Percentiles rank a stretch among this genome's conserved stretches.
Evolutionary conservation across 2,797 vertebrate genomes (phyloP).

Genomic region (Strix occidentalis): DNA sequence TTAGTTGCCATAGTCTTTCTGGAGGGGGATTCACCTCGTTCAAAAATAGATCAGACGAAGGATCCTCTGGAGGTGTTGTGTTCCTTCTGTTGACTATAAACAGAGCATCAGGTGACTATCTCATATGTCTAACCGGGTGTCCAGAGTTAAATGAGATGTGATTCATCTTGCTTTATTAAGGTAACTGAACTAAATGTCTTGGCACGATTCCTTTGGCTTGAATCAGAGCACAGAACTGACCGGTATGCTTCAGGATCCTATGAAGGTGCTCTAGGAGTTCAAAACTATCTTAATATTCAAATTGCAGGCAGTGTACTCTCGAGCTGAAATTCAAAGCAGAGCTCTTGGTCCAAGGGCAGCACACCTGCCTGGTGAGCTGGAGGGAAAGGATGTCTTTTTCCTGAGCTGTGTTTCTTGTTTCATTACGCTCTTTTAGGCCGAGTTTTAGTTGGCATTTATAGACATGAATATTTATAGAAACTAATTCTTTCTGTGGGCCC

Average conservation of each 20-base stretch:
- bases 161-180: conserved; percentile 33
- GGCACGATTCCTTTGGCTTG: not conserved
- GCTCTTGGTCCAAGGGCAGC: not conserved
- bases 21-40: not conserved
- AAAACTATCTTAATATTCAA: not conserved
- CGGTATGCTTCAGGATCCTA: not conserved
- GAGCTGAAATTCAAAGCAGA: not conserved
- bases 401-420: not conserved
- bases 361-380: not conserved
- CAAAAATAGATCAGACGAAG: not conserved
- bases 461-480: conserved; percentile 37
- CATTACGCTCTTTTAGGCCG: not conserved
- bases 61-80: not conserved
- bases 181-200: not conserved
- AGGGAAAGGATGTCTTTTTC: not conserved
- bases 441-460: conserved; percentile 22
- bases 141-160: not conserved
- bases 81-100: not conserved
- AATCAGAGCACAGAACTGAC: not conserved
- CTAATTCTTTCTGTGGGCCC: not conserved
- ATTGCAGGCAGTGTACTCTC: not conserved
- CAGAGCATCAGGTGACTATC: not conserved
- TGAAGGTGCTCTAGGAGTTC: not conserved
- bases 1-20: not conserved
- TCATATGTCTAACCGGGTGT: not conserved